phyloP scores from a whole-genome alignment of 2,113 vertebrate genomes.

The Numenius arquata region DNA sequence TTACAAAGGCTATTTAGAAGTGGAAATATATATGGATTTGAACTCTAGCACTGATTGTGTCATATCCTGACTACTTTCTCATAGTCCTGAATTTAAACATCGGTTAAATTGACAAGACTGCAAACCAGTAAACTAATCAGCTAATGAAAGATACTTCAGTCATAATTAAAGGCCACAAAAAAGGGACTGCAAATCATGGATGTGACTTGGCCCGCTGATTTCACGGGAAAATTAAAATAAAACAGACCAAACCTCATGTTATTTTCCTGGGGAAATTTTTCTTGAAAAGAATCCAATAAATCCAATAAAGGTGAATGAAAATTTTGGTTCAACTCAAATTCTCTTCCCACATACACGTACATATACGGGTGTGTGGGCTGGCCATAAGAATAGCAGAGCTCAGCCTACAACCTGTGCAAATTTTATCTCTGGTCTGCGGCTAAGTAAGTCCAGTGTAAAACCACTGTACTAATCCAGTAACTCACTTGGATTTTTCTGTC shows the following conservation, averaged over 20 bases:
- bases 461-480: neutral
- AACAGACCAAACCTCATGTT: neutral
- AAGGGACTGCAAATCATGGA: neutral
- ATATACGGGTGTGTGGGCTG: neutral
- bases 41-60: neutral
- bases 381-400: neutral
- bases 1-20: neutral
- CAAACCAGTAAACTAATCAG: neutral
- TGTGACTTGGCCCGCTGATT: neutral
- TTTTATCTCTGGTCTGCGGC: neutral
- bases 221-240: neutral
- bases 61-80: neutral
- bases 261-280: neutral
- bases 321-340: neutral
- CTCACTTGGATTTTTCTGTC: neutral
- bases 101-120: neutral
- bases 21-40: neutral
- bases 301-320: neutral
- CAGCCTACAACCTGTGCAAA: neutral
- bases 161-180: conserved; percentile 51
- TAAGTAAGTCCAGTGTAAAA: conserved; percentile 25
- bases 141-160: neutral
- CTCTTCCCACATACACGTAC: neutral
- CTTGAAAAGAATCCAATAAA: neutral
- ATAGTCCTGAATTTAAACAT: neutral